A percentile compares a stretch with the other conserved stretches of the same genome.
phyloP scores from a whole-genome alignment of 2,888 invertebrate species.

The Sabatieria punctata region DNA sequence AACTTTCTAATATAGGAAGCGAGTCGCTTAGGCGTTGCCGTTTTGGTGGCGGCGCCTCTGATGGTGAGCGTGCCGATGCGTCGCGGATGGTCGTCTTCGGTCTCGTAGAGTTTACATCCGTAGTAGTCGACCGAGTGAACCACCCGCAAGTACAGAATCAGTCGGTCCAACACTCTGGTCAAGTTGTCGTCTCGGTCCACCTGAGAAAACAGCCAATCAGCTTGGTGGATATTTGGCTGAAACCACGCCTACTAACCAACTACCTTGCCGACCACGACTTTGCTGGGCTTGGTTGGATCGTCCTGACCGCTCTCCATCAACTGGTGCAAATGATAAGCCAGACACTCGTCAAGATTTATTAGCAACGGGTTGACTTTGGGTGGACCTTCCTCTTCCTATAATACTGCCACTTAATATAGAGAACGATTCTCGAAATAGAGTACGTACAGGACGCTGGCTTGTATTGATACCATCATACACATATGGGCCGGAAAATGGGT shows the following conservation, averaged over 20 bases:
- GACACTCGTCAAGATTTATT: constrained; percentile 11
- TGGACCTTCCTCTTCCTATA: not conserved
- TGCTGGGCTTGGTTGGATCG: not conserved
- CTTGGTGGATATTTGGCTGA: not conserved
- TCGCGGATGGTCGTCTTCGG: constrained; percentile 9
- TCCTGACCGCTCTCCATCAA: constrained; percentile 2
- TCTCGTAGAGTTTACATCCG: constrained; percentile 38
- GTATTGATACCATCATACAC: too few relatives aligned
- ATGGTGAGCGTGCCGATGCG: constrained; percentile 10
- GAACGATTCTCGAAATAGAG: too few relatives aligned
- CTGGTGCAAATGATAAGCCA: constrained; percentile 10
- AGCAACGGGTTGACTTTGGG: constrained; percentile 10
- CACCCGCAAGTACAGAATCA: constrained; percentile 74
- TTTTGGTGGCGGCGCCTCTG: constrained; percentile 2
- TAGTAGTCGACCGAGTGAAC: constrained; percentile 97
- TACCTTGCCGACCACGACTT: not conserved
- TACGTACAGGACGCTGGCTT: too few relatives aligned
- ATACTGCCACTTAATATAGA: too few relatives aligned
- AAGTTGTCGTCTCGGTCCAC: constrained; percentile 10
- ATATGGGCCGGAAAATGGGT: too few relatives aligned
- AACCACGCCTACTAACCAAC: not conserved
- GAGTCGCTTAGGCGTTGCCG: constrained; percentile 10
- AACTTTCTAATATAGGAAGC: constrained; percentile 8
- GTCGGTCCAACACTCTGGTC: constrained; percentile 43
- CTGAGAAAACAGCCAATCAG: not conserved